phyloP scores from a whole-genome alignment of 2,888 invertebrate species.

The Phymatocera aterrima region DNA sequence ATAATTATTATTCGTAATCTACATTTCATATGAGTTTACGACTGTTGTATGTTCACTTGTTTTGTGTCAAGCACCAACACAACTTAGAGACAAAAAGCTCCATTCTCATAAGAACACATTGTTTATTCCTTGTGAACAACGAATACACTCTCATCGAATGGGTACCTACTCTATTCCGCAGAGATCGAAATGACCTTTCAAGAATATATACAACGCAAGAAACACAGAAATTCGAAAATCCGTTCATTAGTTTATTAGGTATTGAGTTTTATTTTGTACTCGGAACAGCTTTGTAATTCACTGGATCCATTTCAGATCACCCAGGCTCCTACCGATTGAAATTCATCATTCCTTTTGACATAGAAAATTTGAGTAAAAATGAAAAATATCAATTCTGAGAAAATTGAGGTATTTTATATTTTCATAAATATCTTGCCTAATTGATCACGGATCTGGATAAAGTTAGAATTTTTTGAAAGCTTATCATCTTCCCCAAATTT shows the following conservation, averaged over 20 bases:
- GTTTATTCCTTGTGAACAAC: conserved; percentile 65
- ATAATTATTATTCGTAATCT: conserved; percentile 66
- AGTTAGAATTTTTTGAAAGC: no score
- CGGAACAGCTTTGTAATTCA: conserved; percentile 24
- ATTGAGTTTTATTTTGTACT: conserved; percentile 46
- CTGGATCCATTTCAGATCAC: no score
- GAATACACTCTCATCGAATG: conserved; percentile 65
- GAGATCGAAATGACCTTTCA: neutral
- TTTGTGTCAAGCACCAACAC: conserved; percentile 70
- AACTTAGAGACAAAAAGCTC: conserved; percentile 50
- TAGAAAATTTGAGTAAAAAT: no score
- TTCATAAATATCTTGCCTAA: no score
- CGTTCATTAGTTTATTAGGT: conserved; percentile 6
- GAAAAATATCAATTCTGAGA: no score
- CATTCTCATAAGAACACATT: conserved; percentile 54
- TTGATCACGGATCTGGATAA: no score
- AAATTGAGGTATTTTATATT: no score
- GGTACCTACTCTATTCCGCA: conserved; percentile 12
- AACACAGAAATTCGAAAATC: conserved; percentile 5
- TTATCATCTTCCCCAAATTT: no score
- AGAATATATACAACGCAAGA: neutral
- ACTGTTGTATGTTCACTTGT: conserved; percentile 67
- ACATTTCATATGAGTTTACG: conserved; percentile 60
- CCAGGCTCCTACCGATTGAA: no score
- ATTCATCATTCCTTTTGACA: no score